phyloP scores from a whole-genome alignment of 2,113 vertebrate species.

The Ia io region DNA sequence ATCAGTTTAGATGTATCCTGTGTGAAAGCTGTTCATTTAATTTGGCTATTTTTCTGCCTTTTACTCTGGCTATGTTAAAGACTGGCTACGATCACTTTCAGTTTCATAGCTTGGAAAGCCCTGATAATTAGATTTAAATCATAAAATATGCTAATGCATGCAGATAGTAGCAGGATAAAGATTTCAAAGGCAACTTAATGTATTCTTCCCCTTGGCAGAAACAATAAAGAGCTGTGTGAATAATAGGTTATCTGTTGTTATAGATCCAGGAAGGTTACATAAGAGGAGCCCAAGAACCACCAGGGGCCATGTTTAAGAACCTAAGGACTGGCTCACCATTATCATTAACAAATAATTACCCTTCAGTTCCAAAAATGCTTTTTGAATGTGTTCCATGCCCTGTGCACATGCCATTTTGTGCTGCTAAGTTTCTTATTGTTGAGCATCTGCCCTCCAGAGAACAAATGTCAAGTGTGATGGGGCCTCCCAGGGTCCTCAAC shows the following conservation, averaged over 20 bases:
- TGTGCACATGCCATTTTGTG: fast-evolving
- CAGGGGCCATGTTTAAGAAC: background rate
- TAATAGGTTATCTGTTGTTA: background rate
- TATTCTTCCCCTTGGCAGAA: constrained; percentile 33
- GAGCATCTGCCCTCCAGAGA: background rate
- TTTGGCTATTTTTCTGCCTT: background rate
- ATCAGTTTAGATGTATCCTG: background rate
- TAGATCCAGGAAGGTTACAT: background rate
- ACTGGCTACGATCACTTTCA: constrained; percentile 28
- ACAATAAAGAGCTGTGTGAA: background rate
- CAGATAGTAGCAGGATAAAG: constrained; percentile 56
- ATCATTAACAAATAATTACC: background rate
- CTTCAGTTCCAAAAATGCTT: background rate
- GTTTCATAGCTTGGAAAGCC: constrained; percentile 20
- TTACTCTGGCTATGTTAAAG: constrained; percentile 12
- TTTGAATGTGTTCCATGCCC: fast-evolving
- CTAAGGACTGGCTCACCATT: background rate
- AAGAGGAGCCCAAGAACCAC: background rate
- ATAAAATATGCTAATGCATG: constrained; percentile 70
- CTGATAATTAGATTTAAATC: constrained; percentile 70
- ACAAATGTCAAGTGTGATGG: fast-evolving
- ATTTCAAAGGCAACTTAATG: constrained; percentile 60
- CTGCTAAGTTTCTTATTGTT: fast-evolving
- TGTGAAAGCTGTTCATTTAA: background rate
- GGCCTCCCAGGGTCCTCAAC: background rate